Evolutionary conservation across 2,888 invertebrate genomes (phyloP), one percentile per base, ranked within the genome.

Genomic region (Synanthedon formicaeformis): DNA sequence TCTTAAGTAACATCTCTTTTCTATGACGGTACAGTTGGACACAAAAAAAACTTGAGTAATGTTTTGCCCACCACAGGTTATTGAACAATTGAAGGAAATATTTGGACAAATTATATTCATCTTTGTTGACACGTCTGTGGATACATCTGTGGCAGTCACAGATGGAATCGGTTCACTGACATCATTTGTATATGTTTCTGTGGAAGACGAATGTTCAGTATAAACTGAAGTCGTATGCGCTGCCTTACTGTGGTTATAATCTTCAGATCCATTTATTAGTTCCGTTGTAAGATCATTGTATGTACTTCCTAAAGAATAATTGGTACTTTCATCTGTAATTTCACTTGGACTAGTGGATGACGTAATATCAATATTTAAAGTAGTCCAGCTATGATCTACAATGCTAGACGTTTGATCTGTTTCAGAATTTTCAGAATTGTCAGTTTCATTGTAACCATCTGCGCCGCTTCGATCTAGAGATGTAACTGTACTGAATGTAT

Each of bases 21-120:
- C 61, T 4, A 75, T 60, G 41, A 75, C 59, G 2, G 66, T 67
- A 57, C 85, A 85, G 52, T 84, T 79, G 0, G 69, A 73, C 55
- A 84, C 73, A 53, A 66, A 68, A 62, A 79, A 75, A 16, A 78
- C 73, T 69, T 85, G 81, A 11, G 82, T 87, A 16, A 86, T 67
- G 55, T 77, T 78, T 54, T 63, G 64, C 2, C 73, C 73, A 12
- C 66, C 73, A 61, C 84, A 84, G 18, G 61, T 67, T 10, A 73
- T 60, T 13, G 84, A 76, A 59, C 73, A 81, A 58, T 85, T 86
- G 50, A 84, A 78, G 0, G 72, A 57, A 18, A 57, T 51, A 50
- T 55, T 45, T 11, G 60, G 60, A 53, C 58, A 58, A 5, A 51
- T 11, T 49, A 5, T 49, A 16, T 16, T 18, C 13, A 14, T 12